Evolutionary conservation across 2,113 vertebrate genomes (phyloP).

Genomic region (Monarcha castaneiventris): DNA sequence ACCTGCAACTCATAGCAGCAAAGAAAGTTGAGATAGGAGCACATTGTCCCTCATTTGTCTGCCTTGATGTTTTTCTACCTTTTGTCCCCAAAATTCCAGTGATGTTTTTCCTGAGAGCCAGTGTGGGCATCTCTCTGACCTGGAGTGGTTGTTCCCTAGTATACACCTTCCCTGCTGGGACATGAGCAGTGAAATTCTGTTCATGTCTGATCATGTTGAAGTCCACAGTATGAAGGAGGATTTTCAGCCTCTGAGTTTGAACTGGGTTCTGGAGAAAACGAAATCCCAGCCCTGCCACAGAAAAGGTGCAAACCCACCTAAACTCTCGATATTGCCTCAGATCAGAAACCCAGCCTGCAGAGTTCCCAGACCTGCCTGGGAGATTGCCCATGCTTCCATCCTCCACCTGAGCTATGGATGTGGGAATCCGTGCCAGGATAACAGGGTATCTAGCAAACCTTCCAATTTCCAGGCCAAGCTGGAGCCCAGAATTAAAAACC

Average conservation of each 20-base stretch:
- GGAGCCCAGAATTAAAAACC: background rate
- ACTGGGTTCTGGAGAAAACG: background rate
- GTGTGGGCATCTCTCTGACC: background rate
- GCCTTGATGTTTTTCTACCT: background rate
- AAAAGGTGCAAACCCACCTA: background rate
- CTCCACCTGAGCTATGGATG: background rate
- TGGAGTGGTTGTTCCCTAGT: background rate
- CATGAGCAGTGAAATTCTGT: background rate
- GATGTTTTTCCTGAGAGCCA: background rate
- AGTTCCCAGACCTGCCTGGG: background rate
- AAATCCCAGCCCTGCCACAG: background rate
- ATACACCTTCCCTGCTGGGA: background rate
- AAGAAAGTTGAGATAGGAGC: background rate
- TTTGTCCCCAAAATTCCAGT: fast-evolving
- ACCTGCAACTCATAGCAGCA: background rate
- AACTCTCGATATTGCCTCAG: background rate
- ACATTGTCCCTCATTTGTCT: background rate
- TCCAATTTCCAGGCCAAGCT: background rate
- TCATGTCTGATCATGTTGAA: background rate
- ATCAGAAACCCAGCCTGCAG: background rate
- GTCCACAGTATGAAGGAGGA: background rate
- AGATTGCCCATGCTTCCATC: background rate
- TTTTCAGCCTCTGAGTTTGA: background rate
- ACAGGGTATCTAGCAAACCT: background rate
- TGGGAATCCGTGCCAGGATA: background rate